Conservation (phyloP, 2,888 invertebrate genomes). For the Elysia crispata region DNA sequence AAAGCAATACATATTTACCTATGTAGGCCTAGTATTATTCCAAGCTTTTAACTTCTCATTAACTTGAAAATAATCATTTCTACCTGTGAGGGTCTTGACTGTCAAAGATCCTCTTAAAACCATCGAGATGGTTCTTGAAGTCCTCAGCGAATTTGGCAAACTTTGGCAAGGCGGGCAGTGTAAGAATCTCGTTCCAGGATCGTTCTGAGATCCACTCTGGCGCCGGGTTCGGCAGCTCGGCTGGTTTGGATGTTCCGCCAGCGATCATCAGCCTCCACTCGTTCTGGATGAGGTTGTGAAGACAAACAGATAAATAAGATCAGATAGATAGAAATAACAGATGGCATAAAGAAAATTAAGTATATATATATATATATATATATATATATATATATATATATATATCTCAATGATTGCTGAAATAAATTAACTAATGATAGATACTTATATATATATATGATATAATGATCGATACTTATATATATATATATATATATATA, state of each 20-base stretch:
- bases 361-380: no score
- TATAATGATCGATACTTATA: no score
- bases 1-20: no score
- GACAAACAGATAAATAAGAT: no score
- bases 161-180: slow-evolving; percentile 69
- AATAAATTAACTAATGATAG: no score
- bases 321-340: no score
- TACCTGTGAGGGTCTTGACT: slow-evolving; percentile 76
- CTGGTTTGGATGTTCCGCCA: slow-evolving; percentile 76
- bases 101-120: slow-evolving; percentile 76
- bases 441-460: no score
- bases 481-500: no score
- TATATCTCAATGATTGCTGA: no score
- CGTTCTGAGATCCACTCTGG: slow-evolving; percentile 76
- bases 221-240: slow-evolving; percentile 77
- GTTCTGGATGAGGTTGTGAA: slow-evolving; percentile 59
- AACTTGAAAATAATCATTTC: background rate
- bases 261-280: slow-evolving; percentile 77
- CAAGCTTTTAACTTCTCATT: background rate
- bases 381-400: no score
- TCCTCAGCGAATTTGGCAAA: slow-evolving; percentile 79
- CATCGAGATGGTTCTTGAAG: slow-evolving; percentile 79
- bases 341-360: no score
- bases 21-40: background rate
- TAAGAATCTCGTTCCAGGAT: slow-evolving; percentile 77